Percentiles rank a stretch among this genome's conserved stretches.
These are phyloP conservation scores for Ennomos quercinarius DNA, from an alignment of 2,888 invertebrate species.

Conservation along the genomic window DNA sequence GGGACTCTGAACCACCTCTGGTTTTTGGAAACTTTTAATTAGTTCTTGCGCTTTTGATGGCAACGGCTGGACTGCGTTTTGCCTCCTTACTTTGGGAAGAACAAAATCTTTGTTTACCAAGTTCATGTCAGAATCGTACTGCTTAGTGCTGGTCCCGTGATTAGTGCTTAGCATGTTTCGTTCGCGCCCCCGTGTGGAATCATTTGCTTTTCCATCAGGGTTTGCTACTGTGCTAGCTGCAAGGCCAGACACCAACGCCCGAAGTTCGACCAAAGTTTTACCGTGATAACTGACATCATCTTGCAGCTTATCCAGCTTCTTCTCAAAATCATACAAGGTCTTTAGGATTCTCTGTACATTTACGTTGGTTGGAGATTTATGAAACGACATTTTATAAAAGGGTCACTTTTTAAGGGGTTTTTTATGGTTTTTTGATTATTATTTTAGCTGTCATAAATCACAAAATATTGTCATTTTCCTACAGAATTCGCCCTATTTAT, in stretches of 20 bases:
- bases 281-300: slow-evolving; percentile 64
- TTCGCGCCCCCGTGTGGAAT: slow-evolving; percentile 31
- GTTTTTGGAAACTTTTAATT: slow-evolving; percentile 43
- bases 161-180: too few species aligned
- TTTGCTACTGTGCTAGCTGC: slow-evolving; percentile 47
- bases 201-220: slow-evolving; percentile 41
- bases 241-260: slow-evolving; percentile 56
- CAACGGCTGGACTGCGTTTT: slow-evolving; percentile 43
- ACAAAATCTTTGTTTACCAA: slow-evolving; percentile 26
- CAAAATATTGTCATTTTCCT: background rate
- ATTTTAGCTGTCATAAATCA: too few species aligned
- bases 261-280: slow-evolving; percentile 63
- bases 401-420: too few species aligned
- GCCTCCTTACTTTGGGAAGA: slow-evolving; percentile 44
- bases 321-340: slow-evolving; percentile 65
- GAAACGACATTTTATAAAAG: slow-evolving; percentile 45
- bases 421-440: too few species aligned
- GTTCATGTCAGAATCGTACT: slow-evolving; percentile 45
- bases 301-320: slow-evolving; percentile 68
- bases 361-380: slow-evolving; percentile 46
- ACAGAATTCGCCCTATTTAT: too few species aligned
- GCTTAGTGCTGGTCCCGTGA: slow-evolving; percentile 31
- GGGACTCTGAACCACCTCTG: slow-evolving; percentile 2
- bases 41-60: slow-evolving; percentile 47
- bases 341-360: slow-evolving; percentile 58